These are phyloP conservation scores for Laticauda laticaudata DNA, from an alignment of 2,113 vertebrate species.

Conservation along the genomic window DNA sequence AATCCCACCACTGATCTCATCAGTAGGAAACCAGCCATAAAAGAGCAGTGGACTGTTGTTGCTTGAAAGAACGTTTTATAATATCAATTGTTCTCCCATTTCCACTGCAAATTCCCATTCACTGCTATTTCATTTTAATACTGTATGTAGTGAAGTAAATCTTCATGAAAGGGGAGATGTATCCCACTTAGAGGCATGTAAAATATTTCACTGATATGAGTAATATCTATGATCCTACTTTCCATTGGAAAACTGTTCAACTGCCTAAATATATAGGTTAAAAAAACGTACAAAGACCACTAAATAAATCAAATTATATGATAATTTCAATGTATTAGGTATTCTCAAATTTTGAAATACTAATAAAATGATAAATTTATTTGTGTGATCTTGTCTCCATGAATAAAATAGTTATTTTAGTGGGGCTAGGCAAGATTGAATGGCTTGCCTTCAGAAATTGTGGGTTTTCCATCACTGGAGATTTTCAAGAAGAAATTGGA, in stretches of 20 bases:
- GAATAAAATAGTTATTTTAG: neutral
- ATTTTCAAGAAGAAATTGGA: too few species aligned
- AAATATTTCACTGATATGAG: neutral
- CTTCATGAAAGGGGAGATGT: neutral
- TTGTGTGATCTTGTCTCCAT: neutral
- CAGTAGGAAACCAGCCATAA: neutral
- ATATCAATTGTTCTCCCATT: neutral
- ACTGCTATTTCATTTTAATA: neutral
- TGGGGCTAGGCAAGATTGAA: too few species aligned
- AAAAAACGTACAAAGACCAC: neutral
- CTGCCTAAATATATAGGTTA: neutral
- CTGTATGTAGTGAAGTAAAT: neutral
- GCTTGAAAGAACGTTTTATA: neutral
- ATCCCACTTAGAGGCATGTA: neutral
- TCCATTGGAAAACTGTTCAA: neutral
- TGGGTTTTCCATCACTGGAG: too few species aligned
- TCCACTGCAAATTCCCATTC: neutral
- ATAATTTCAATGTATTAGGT: neutral
- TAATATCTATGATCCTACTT: neutral
- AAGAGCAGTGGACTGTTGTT: neutral
- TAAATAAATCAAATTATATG: neutral
- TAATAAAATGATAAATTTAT: neutral
- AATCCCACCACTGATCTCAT: neutral
- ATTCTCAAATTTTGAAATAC: neutral
- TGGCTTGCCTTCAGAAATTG: too few species aligned